Conservation (phyloP, 2,888 invertebrate genomes). For the Tipula lateralis region DNA sequence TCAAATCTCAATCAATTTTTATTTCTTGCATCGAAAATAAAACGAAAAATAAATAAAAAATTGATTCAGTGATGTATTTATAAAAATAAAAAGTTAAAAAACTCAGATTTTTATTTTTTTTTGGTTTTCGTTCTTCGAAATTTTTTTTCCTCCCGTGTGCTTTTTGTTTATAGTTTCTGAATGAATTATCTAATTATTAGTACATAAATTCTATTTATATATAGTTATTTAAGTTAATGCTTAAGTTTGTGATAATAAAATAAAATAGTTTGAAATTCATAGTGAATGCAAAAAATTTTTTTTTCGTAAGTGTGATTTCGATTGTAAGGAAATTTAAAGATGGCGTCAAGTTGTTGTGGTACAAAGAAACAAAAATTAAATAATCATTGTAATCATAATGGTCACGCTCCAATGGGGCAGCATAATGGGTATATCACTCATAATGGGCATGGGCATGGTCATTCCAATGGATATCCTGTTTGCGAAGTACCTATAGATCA, state of each 20-base stretch:
- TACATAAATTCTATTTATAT: background rate
- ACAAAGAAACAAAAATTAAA: slow-evolving; percentile 88
- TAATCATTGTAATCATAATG: slow-evolving; percentile 47
- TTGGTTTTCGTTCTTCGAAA: background rate
- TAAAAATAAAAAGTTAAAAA: background rate
- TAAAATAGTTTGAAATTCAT: background rate
- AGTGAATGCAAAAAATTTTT: background rate
- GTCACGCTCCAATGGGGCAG: slow-evolving; percentile 31
- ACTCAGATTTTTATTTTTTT: background rate
- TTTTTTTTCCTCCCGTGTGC: background rate
- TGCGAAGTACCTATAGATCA: slow-evolving; percentile 40
- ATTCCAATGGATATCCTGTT: slow-evolving; percentile 35
- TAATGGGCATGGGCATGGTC: slow-evolving; percentile 48
- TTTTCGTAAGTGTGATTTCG: background rate
- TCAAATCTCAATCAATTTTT: background rate
- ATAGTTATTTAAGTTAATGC: background rate
- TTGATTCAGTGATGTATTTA: background rate
- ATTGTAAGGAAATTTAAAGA: slow-evolving; percentile 44
- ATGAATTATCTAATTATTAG: background rate
- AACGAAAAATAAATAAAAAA: background rate
- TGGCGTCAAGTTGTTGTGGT: slow-evolving; percentile 90
- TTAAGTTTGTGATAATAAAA: slow-evolving; percentile 11
- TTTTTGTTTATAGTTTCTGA: background rate
- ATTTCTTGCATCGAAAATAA: background rate
- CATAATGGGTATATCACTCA: slow-evolving; percentile 28